Base-by-base conservation (phyloP, 2,113 vertebrate species). In the Dissostichus mawsoni region DNA sequence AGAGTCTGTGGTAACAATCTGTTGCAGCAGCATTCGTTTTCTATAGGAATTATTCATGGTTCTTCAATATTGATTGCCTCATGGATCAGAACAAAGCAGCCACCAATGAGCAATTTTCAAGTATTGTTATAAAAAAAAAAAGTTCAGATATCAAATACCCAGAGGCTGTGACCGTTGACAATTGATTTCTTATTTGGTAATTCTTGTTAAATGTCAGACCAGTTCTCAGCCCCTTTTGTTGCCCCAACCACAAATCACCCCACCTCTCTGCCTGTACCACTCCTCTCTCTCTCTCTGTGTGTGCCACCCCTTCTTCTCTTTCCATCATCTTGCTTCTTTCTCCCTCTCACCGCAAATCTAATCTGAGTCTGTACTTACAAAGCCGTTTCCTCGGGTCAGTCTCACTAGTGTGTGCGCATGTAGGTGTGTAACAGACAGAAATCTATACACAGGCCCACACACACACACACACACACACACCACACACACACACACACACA, bases 181-280 rank as follows among this genome's bases (percentile, higher is more conserved):
- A 82, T 56, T 64, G 65, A 70, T 76, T 78, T 72, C 80, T 74
- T 56, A 74, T 85, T 81, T 73, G 70, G 81, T 84, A 69, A 87
- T 79, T 86, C 86, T 80, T 80, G 84, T 87, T 90, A 92, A 87
- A 90, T 81, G 80, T 87, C 74, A 85, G 79, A 51, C 57, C 63
- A 59, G 45, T 86, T 89, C 81, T 92, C 82, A 52, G 89, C 90
- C 89, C 89, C 85, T 92, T 92, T 92, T 92, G 90, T 91, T 91
- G 90, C 92, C 92, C 90, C 92, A 91, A 92, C 92, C 92, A 77
- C 92, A 91, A 89, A 81, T 91, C 82, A 90, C 90, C 85, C 91
- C 90, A 92, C 92, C 92, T 85, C 81, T 79, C 53, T 55, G 56
- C 75, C 69, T 74, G 75, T 83, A 80, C 85, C 79, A 80, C 86